Evolutionary conservation across 2,113 vertebrate genomes (phyloP), one percentile per base, ranked within the genome.

Genomic region (Pterophyllum scalare): DNA sequence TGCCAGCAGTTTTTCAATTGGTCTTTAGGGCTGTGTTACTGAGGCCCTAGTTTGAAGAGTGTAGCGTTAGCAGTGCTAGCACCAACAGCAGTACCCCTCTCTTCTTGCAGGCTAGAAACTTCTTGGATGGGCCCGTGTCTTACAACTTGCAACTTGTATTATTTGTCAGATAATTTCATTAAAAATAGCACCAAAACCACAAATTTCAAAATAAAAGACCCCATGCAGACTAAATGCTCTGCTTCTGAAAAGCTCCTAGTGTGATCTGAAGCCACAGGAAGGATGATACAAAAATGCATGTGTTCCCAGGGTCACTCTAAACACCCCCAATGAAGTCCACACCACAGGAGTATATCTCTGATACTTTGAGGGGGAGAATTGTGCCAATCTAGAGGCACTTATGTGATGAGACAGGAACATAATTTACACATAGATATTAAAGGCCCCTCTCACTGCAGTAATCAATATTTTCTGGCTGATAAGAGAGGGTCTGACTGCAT

Each of bases 391-490:
- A 35, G 31, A 35, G 15, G 28, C 59, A 3, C 17, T 35, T 61
- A 35, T 10, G 10, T 33, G 19, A 49, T 40, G 14, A 46, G 43
- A 15, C 13, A 15, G 43, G 3, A 46, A 15, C 15, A 46, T 43
- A 9, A 20, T 10, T 61, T 11, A 62, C 60, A 38, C 19, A 13
- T 6, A 49, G 15, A 17, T 49, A 17, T 49, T 46, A 14, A 46
- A 46, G 40, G 13, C 13, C 43, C 1, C 15, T 7, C 7, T 62
- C 60, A 7, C 19, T 62, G 0, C 64, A 67, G 3, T 49, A 49
- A 19, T 20, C 40, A 20, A 4, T 20, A 20, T 4, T 70, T 46
- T 0, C 0, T 49, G 40, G 22, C 24, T 20, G 28, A 15, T 28
- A 2, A 28, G 40, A 49, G 64, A 28, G 1, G 40, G 40, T 67